Evolutionary conservation across 2,113 vertebrate genomes (phyloP).

Genomic region (Paramisgurnus dabryanus): DNA sequence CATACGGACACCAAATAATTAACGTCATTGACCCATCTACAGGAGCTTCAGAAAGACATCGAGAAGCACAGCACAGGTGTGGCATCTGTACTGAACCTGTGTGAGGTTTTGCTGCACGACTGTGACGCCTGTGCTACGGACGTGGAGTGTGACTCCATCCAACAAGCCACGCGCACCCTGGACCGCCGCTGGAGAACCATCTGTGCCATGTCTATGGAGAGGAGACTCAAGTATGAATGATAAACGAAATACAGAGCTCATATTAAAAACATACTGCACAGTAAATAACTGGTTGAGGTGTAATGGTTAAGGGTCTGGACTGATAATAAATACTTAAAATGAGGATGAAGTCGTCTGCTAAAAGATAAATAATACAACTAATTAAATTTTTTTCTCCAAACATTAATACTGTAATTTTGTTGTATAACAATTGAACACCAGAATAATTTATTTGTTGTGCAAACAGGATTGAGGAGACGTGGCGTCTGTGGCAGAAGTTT

Average conservation of each 20-base stretch:
- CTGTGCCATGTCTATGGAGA: conserved; percentile 95
- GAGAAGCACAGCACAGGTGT: conserved; percentile 97
- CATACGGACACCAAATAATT: neutral
- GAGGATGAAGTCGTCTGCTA: no score
- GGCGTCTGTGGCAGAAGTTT: conserved; percentile 97
- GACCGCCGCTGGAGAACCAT: conserved; percentile 97
- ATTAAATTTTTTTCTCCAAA: no score
- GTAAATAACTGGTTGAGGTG: no score
- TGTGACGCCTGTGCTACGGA: conserved; percentile 96
- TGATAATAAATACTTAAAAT: no score
- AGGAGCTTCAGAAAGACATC: conserved; percentile 96
- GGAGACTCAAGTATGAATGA: conserved; percentile 85
- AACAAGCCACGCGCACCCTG: conserved; percentile 91
- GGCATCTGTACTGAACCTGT: conserved; percentile 93
- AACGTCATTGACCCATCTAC: neutral
- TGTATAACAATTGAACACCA: no score
- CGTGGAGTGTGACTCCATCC: conserved; percentile 93
- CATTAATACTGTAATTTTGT: no score
- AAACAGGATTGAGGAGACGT: conserved; percentile 94
- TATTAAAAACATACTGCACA: no score
- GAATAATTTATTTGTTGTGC: no score
- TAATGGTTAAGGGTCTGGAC: no score
- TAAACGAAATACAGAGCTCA: neutral
- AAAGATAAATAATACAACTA: no score
- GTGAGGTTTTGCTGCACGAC: conserved; percentile 96